Evolutionary conservation across 2,888 invertebrate species (phyloP).

Genomic region (Halocaridina rubra): DNA sequence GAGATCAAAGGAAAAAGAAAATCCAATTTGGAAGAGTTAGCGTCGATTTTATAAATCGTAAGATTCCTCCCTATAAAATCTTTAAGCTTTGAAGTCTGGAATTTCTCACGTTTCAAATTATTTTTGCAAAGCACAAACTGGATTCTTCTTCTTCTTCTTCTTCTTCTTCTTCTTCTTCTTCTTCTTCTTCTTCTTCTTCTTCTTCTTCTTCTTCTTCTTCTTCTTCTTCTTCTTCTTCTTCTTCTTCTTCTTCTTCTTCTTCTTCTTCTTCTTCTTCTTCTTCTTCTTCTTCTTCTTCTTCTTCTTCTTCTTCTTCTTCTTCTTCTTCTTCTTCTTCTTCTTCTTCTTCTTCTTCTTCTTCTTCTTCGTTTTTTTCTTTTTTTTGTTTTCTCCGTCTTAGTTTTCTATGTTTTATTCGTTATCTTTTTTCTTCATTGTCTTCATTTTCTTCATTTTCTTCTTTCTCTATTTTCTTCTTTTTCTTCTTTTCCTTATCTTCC

Average conservation of each 20-base stretch:
- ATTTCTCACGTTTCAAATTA: no score
- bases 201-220: background rate
- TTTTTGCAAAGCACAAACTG: no score
- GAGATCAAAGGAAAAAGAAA: no score
- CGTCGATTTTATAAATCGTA: no score
- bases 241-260: background rate
- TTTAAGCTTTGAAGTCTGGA: no score
- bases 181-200: background rate
- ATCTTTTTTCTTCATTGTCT: background rate
- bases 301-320: background rate
- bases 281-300: background rate
- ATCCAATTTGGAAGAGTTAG: no score
- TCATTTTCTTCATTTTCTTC: background rate
- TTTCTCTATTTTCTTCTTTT: background rate
- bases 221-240: background rate
- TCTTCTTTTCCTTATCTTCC: background rate
- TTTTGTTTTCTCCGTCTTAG: background rate
- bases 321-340: constrained; percentile 1
- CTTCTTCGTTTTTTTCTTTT: background rate
- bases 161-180: constrained; percentile 1
- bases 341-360: background rate
- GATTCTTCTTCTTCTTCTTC: background rate
- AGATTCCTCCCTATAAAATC: no score
- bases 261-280: background rate
- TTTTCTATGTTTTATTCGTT: background rate